Conservation (phyloP, 30 jellyfish, hydroid and myxozoan species). For the Cassiopea andromeda region DNA sequence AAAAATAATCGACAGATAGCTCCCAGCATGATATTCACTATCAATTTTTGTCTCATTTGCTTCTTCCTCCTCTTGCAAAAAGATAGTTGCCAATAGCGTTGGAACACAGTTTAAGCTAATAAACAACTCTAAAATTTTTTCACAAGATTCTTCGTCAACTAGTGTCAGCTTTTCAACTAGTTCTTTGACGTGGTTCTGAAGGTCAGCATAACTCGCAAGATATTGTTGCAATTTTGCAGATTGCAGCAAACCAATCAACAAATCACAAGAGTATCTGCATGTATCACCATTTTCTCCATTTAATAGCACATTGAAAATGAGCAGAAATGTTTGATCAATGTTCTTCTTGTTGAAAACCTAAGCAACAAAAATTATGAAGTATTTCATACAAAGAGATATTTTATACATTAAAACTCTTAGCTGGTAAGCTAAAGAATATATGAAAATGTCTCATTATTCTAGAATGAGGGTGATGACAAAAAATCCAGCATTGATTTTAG, state of each 20-base stretch:
- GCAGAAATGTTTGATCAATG: constrained; percentile 65
- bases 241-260: constrained; percentile 71
- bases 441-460: too few relatives aligned
- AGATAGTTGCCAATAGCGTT: neutral
- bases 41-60: neutral
- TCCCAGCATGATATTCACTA: neutral
- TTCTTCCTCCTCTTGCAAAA: neutral
- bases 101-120: constrained; percentile 20
- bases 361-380: neutral
- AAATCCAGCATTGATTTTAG: too few relatives aligned
- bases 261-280: constrained; percentile 78
- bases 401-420: too few relatives aligned
- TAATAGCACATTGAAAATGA: constrained; percentile 70
- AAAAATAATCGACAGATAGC: constrained; percentile 23
- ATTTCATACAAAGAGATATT: neutral
- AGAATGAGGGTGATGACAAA: too few relatives aligned
- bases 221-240: constrained; percentile 50
- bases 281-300: constrained; percentile 53
- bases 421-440: too few relatives aligned
- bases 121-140: constrained; percentile 42
- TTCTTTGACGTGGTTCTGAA: constrained; percentile 30
- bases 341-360: constrained; percentile 88
- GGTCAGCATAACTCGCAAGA: constrained; percentile 68
- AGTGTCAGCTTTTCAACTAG: constrained; percentile 20
- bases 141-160: constrained; percentile 44